A percentile compares a stretch with the other conserved stretches of the same genome.
phyloP scores from a whole-genome alignment of 2,113 vertebrate species.

The Pipa parva region DNA sequence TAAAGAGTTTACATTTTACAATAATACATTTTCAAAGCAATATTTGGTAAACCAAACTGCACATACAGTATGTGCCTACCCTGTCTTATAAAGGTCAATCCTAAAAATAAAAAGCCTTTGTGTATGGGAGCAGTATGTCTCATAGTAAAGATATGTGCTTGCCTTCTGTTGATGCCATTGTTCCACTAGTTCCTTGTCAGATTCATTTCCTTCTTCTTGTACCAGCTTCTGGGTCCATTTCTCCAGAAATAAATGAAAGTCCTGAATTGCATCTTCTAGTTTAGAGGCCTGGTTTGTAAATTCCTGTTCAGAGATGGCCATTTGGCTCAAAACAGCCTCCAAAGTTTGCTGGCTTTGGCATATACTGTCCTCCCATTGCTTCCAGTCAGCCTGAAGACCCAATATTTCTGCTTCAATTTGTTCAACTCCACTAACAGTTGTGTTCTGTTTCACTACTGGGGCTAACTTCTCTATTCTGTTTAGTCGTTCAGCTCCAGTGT shows the following conservation, averaged over 20 bases:
- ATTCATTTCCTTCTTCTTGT: constrained; percentile 71
- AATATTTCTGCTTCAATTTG: constrained; percentile 80
- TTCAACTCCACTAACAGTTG: constrained; percentile 72
- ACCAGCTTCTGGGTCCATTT: constrained; percentile 70
- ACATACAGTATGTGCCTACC: too few species aligned
- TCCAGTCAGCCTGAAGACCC: constrained; percentile 81
- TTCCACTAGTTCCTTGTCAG: constrained; percentile 74
- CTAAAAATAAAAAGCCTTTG: background rate
- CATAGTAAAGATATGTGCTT: constrained; percentile 38
- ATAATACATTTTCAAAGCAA: too few species aligned
- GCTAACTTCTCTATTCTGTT: constrained; percentile 75
- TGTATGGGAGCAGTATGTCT: too few species aligned
- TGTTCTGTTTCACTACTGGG: constrained; percentile 69
- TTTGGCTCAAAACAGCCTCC: constrained; percentile 69
- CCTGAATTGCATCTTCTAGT: constrained; percentile 73
- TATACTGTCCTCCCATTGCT: constrained; percentile 85
- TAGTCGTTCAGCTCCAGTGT: constrained; percentile 76
- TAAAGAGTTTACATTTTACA: too few species aligned
- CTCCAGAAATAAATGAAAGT: constrained; percentile 64
- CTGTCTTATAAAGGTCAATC: too few species aligned
- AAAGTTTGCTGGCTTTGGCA: constrained; percentile 67
- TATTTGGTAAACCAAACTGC: too few species aligned
- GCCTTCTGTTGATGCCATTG: constrained; percentile 85
- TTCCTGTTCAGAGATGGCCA: constrained; percentile 78
- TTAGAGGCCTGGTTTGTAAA: constrained; percentile 64